Percentiles rank a stretch among this genome's conserved stretches.
phyloP scores from a whole-genome alignment of 2,888 invertebrate species.

The Hirtodrosophila cameraria region DNA sequence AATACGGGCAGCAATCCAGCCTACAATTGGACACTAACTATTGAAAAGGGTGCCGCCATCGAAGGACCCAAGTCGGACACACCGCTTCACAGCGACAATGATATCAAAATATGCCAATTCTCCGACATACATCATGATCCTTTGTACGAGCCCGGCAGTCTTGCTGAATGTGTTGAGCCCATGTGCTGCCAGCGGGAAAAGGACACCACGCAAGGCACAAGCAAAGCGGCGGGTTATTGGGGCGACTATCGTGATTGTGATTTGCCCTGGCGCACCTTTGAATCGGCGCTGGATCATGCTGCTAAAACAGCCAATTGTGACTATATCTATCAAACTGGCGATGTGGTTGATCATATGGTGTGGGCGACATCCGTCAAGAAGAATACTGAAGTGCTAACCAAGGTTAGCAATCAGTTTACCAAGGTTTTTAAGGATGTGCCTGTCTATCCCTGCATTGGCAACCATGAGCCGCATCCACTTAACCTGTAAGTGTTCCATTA shows the following conservation, averaged over 20 bases:
- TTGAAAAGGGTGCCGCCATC: slow-evolving; percentile 48
- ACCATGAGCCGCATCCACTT: slow-evolving; percentile 93
- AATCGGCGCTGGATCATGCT: slow-evolving; percentile 88
- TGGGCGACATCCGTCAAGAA: slow-evolving; percentile 91
- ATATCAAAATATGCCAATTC: slow-evolving; percentile 79
- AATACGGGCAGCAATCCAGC: slow-evolving; percentile 50
- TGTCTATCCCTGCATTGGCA: slow-evolving; percentile 90
- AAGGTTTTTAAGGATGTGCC: slow-evolving; percentile 87
- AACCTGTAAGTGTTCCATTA: slow-evolving; percentile 90
- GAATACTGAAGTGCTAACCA: slow-evolving; percentile 86
- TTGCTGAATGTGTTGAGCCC: slow-evolving; percentile 90
- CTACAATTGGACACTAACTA: slow-evolving; percentile 75
- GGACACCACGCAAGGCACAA: slow-evolving; percentile 51
- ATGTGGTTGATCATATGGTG: slow-evolving; percentile 93
- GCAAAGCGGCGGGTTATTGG: slow-evolving; percentile 89
- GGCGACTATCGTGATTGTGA: slow-evolving; percentile 93
- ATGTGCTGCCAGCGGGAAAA: slow-evolving; percentile 89
- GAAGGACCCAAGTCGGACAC: slow-evolving; percentile 70
- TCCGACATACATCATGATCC: slow-evolving; percentile 91
- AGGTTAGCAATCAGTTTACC: slow-evolving; percentile 85
- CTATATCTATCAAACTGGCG: slow-evolving; percentile 93
- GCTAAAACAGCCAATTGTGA: slow-evolving; percentile 87
- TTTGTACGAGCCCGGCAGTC: slow-evolving; percentile 87
- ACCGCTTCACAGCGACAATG: slow-evolving; percentile 50
- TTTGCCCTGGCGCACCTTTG: slow-evolving; percentile 88